Evolutionary conservation across 2,797 vertebrate genomes (phyloP).

Genomic region (Natrix natrix): DNA sequence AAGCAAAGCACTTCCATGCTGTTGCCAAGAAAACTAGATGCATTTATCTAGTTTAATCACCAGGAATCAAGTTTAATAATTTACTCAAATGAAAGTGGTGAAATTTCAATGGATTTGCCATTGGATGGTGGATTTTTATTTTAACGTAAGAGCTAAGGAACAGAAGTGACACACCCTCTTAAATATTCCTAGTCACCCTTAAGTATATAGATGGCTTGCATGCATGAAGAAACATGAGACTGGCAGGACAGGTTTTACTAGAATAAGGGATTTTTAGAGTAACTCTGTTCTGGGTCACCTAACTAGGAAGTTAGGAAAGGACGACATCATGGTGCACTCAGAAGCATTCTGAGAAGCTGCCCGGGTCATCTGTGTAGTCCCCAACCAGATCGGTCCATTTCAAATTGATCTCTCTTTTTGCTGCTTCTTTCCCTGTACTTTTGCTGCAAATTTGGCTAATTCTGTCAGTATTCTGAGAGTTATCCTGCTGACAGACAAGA

Average conservation of each 20-base stretch:
- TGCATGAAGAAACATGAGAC: neutral
- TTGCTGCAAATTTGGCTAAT: neutral
- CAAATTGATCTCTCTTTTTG: neutral
- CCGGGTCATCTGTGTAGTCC: neutral
- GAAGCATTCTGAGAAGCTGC: neutral
- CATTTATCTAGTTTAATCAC: neutral
- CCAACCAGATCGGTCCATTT: neutral
- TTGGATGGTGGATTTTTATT: neutral
- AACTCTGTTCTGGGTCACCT: neutral
- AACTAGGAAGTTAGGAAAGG: neutral
- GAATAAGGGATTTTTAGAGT: neutral
- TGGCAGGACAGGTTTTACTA: conserved; percentile 7
- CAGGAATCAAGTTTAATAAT: neutral
- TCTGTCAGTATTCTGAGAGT: neutral
- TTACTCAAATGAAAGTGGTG: neutral
- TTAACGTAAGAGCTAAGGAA: conserved; percentile 1
- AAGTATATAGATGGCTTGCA: conserved; percentile 14
- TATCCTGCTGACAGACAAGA: neutral
- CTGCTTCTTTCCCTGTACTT: neutral
- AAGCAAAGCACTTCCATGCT: neutral
- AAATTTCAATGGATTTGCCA: neutral
- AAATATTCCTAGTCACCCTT: conserved; percentile 5
- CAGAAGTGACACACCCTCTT: neutral
- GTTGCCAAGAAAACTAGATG: neutral
- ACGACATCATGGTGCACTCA: neutral